Conservation (phyloP, 2,888 invertebrate species). For the Drosophila flavopinicola region DNA sequence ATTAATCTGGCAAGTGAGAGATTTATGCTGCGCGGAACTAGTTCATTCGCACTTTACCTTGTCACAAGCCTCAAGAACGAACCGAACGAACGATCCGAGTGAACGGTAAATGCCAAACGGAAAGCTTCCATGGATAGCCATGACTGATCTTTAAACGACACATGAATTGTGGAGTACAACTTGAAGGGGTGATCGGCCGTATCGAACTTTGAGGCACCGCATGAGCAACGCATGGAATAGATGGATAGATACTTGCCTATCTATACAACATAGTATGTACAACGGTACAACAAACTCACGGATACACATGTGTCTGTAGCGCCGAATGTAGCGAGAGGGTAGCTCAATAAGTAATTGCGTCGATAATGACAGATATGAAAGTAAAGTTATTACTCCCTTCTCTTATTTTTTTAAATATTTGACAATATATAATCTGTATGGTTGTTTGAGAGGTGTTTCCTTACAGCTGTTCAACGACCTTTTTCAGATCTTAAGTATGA, state of each 20-base stretch:
- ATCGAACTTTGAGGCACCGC: constrained; percentile 60
- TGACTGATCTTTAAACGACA: constrained; percentile 50
- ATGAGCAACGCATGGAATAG: constrained; percentile 29
- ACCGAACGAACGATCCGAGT: constrained; percentile 7
- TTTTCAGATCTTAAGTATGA: too few relatives aligned
- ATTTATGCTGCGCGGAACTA: constrained; percentile 36
- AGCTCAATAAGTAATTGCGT: background rate
- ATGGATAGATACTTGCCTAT: constrained; percentile 23
- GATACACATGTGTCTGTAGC: constrained; percentile 16
- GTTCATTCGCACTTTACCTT: constrained; percentile 47
- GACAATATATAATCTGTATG: too few relatives aligned
- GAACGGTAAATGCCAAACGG: constrained; percentile 26
- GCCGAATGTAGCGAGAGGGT: constrained; percentile 15
- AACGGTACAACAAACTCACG: constrained; percentile 26
- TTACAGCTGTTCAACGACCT: too few relatives aligned
- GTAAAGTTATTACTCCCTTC: too few relatives aligned
- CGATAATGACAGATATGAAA: too few relatives aligned
- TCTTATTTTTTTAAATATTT: background rate
- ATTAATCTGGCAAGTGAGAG: constrained; percentile 31
- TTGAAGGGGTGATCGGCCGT: constrained; percentile 68
- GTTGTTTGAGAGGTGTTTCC: too few relatives aligned
- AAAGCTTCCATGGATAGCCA: constrained; percentile 15
- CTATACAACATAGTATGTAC: constrained; percentile 32
- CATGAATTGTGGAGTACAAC: constrained; percentile 61
- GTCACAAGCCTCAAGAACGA: constrained; percentile 43